Conservation (phyloP, 53 echinoderm and acorn worm species). For the Mesocentrotus franciscanus region DNA sequence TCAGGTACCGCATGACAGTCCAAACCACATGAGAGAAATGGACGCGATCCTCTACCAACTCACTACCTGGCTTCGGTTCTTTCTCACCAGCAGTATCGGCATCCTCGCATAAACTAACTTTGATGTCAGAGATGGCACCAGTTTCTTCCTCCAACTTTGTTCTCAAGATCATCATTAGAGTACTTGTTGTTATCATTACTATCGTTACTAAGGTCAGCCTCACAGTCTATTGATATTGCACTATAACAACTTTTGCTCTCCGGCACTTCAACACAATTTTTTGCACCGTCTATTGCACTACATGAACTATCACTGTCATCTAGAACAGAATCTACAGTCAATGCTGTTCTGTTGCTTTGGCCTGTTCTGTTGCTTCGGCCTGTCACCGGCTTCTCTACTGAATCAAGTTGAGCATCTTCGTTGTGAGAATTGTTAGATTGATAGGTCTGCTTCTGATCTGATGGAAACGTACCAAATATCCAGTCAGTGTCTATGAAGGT, state of each 20-base stretch:
- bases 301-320: background rate
- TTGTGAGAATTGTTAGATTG: background rate
- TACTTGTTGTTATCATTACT: background rate
- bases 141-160: background rate
- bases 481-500: slow-evolving; percentile 22
- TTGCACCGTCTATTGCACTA: background rate
- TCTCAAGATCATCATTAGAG: background rate
- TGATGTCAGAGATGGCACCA: background rate
- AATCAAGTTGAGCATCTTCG: background rate
- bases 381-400: background rate
- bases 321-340: background rate
- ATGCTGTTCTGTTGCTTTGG: background rate
- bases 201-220: background rate
- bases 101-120: background rate
- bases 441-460: background rate
- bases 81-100: background rate
- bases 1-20: background rate
- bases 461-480: background rate
- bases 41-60: slow-evolving; percentile 15
- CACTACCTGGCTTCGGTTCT: background rate
- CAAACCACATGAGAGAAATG: slow-evolving; percentile 46
- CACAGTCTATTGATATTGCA: background rate
- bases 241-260: background rate
- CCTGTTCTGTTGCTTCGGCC: background rate
- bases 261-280: background rate